Percentiles rank a stretch among this genome's conserved stretches.
These are phyloP conservation scores for Acanthornis magna DNA, from an alignment of 2,797 vertebrate species.

Conservation along the genomic window DNA sequence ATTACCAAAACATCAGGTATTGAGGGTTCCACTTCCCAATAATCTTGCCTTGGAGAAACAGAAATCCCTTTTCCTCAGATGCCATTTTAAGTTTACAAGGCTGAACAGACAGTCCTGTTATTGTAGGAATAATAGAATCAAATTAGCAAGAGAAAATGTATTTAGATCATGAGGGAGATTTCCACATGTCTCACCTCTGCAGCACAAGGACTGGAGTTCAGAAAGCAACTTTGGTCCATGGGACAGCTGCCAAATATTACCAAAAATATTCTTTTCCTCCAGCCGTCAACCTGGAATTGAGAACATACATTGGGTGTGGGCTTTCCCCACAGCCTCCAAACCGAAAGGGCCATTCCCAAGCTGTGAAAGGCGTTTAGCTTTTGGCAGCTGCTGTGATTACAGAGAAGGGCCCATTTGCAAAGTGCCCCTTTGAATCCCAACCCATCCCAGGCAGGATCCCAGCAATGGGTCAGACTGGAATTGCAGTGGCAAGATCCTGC, in stretches of 20 bases:
- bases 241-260: not conserved
- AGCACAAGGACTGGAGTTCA: not conserved
- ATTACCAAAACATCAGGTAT: not conserved
- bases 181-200: not conserved
- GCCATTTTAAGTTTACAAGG: not conserved
- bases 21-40: not conserved
- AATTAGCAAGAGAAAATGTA: not conserved
- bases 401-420: not conserved
- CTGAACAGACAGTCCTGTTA: not conserved
- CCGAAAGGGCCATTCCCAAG: not conserved
- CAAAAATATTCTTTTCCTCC: not conserved
- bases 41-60: not conserved
- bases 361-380: not conserved
- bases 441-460: not conserved
- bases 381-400: not conserved
- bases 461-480: not conserved
- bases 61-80: not conserved
- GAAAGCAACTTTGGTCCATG: not conserved
- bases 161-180: not conserved
- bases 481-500: not conserved
- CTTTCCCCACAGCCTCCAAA: not conserved
- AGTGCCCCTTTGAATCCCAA: not conserved
- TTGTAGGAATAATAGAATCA: not conserved
- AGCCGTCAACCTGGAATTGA: not conserved
- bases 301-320: no score